phyloP scores from a whole-genome alignment of 2,797 vertebrate species.

The Distichodus sexfasciatus region DNA sequence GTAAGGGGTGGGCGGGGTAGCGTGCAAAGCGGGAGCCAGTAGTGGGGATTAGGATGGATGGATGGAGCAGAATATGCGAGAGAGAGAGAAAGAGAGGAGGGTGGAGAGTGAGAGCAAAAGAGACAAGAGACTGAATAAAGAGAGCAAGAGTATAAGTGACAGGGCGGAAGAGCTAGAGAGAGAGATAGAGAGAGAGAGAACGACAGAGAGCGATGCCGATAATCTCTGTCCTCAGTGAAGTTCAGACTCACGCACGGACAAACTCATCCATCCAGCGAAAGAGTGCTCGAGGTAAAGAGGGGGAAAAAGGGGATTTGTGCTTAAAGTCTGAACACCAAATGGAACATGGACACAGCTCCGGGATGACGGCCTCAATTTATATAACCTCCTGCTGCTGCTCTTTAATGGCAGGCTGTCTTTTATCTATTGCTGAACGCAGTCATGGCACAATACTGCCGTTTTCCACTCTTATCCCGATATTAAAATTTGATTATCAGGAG shows the following conservation, averaged over 20 bases:
- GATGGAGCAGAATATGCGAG: constrained; percentile 54
- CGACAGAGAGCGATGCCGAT: constrained; percentile 68
- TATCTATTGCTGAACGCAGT: too few relatives aligned
- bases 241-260: constrained; percentile 66
- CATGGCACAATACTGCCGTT: too few relatives aligned
- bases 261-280: constrained; percentile 42
- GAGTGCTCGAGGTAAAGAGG: background rate
- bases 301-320: constrained; percentile 24
- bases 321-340: constrained; percentile 5
- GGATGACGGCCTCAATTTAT: constrained; percentile 18
- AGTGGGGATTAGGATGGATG: constrained; percentile 8
- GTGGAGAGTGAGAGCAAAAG: constrained; percentile 28
- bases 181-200: constrained; percentile 18
- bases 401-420: background rate
- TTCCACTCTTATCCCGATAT: too few relatives aligned
- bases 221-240: constrained; percentile 71
- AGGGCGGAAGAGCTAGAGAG: constrained; percentile 62
- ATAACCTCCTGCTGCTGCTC: constrained; percentile 19
- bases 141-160: constrained; percentile 52
- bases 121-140: constrained; percentile 58
- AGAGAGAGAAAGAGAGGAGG: constrained; percentile 48
- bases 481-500: too few relatives aligned
- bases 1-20: constrained; percentile 39
- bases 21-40: constrained; percentile 8
- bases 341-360: background rate